Conservation (phyloP, 2,797 vertebrate species). For the Phrynocephalus guinanensis region DNA sequence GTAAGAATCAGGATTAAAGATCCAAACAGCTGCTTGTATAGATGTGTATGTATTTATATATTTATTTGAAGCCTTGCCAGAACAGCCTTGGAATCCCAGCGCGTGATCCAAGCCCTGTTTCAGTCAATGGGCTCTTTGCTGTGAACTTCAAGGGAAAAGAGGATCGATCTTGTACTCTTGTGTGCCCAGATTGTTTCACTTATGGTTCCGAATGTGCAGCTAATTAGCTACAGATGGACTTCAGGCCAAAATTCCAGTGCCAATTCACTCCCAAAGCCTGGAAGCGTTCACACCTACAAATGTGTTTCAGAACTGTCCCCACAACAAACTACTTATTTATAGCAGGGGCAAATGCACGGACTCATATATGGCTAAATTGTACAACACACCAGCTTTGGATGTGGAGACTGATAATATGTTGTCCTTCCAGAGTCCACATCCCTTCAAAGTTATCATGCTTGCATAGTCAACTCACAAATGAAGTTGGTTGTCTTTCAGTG, state of each 20-base stretch:
- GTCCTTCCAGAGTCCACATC: too few relatives aligned
- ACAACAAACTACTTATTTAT: constrained; percentile 62
- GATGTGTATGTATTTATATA: constrained; percentile 28
- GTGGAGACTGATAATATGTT: too few relatives aligned
- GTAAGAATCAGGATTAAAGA: constrained; percentile 56
- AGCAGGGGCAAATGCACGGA: neutral
- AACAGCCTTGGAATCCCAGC: constrained; percentile 67
- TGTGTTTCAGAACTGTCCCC: constrained; percentile 68
- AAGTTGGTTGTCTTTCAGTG: too few relatives aligned
- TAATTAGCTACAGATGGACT: constrained; percentile 74
- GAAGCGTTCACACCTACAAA: constrained; percentile 59
- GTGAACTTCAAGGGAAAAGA: constrained; percentile 62
- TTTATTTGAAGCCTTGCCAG: constrained; percentile 67
- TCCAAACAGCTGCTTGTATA: constrained; percentile 25
- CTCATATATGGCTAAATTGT: neutral
- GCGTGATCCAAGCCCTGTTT: constrained; percentile 66
- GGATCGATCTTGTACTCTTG: constrained; percentile 62
- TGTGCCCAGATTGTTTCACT: constrained; percentile 74
- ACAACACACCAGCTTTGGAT: too few relatives aligned
- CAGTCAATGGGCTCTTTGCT: constrained; percentile 69
- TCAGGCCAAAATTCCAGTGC: constrained; percentile 64
- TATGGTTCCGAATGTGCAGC: constrained; percentile 72
- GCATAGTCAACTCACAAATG: too few relatives aligned
- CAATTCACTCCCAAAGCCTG: constrained; percentile 10
- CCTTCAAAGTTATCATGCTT: too few relatives aligned